Conservation (phyloP, 2,113 vertebrate genomes). For the Hucho hucho region DNA sequence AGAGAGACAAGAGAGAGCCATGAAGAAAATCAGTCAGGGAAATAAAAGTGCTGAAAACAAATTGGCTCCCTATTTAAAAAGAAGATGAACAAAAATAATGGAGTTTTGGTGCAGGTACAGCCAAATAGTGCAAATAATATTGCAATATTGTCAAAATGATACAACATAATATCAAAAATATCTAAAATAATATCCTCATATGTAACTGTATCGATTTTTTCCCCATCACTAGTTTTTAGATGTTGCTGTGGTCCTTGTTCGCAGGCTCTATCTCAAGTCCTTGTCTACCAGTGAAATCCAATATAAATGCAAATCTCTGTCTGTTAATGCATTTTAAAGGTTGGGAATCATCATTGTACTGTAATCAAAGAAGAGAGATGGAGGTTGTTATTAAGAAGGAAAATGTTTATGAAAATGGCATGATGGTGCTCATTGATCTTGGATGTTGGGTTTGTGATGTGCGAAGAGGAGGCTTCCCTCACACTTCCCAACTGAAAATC, state of each 20-base stretch:
- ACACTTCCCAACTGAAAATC: conserved; percentile 21
- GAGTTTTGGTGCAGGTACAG: too few relatives aligned
- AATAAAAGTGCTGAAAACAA: too few relatives aligned
- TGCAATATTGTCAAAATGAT: too few relatives aligned
- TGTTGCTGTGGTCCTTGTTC: conserved; percentile 66
- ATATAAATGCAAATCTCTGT: conserved; percentile 81
- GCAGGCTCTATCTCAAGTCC: conserved; percentile 64
- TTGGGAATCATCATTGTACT: conserved; percentile 68
- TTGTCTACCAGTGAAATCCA: conserved; percentile 68
- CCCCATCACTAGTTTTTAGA: background rate
- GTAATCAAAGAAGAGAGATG: conserved; percentile 70
- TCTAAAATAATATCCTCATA: too few relatives aligned
- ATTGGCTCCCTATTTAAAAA: too few relatives aligned
- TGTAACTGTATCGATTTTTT: too few relatives aligned
- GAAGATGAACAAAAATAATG: too few relatives aligned
- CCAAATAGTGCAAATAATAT: too few relatives aligned
- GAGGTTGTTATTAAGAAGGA: conserved; percentile 68
- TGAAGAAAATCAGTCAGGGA: too few relatives aligned
- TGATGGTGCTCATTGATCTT: conserved; percentile 52
- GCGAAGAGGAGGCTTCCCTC: conserved; percentile 30
- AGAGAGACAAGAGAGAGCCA: too few relatives aligned
- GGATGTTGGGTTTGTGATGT: conserved; percentile 34
- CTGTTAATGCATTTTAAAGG: conserved; percentile 77
- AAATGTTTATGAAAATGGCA: conserved; percentile 71
- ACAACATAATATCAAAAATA: too few relatives aligned